Percentiles rank a stretch among this genome's conserved stretches.
Evolutionary conservation across 2,797 vertebrate species (phyloP).

Genomic region (Hypotaenidia philippensis): DNA sequence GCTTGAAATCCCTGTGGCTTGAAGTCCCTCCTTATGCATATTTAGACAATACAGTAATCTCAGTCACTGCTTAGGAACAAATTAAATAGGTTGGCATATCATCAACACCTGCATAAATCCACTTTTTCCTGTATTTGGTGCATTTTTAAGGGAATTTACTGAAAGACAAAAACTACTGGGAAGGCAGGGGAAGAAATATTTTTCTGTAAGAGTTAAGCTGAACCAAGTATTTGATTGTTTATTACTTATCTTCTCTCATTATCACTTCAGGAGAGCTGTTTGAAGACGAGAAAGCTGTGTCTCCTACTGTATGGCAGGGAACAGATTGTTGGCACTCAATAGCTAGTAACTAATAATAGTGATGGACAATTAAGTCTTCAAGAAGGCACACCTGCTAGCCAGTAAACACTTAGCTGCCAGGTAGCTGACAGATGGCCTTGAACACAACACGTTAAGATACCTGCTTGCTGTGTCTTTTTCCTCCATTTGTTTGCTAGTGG

Average conservation of each 20-base stretch:
- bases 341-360: background rate
- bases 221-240: background rate
- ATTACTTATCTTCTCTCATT: background rate
- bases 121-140: background rate
- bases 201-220: background rate
- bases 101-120: background rate
- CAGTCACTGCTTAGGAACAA: background rate
- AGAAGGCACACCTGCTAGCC: background rate
- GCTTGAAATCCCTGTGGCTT: background rate
- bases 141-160: background rate
- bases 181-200: background rate
- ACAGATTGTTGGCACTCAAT: background rate
- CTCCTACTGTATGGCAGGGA: background rate
- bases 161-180: background rate
- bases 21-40: background rate
- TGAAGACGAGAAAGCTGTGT: background rate
- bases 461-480: constrained; percentile 11
- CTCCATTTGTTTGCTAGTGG: background rate
- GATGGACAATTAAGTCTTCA: background rate
- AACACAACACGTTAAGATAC: background rate
- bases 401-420: constrained; percentile 25
- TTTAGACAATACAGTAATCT: constrained; percentile 11
- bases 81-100: background rate
- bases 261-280: background rate
- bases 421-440: constrained; percentile 45